phyloP scores from a whole-genome alignment of 1,140 invertebrate genomes.

The Paracyclopina nana region DNA sequence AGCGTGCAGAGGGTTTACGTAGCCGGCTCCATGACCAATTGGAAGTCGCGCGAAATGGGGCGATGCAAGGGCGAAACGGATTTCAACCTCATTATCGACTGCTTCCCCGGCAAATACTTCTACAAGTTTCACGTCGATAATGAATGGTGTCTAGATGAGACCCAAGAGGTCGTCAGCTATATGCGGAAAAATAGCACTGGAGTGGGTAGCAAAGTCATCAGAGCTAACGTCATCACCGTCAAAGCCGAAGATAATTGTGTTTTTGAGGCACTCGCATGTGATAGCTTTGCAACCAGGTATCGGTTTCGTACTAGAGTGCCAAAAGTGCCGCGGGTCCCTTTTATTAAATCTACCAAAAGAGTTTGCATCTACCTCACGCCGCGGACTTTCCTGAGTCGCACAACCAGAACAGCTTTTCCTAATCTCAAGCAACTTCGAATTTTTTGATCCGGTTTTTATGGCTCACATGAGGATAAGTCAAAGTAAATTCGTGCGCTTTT shows the following conservation, averaged over 20 bases:
- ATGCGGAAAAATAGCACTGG: not conserved
- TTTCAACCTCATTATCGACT: constrained; percentile 3
- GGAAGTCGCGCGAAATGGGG: not conserved
- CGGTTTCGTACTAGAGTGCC: no score
- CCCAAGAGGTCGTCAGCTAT: not conserved
- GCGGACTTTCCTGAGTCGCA: no score
- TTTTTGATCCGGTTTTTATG: no score
- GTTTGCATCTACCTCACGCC: no score
- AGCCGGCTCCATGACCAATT: constrained; percentile 10
- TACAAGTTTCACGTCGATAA: constrained; percentile 7
- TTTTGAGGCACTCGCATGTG: constrained; percentile 10
- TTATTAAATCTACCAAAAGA: no score
- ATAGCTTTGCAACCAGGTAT: not conserved
- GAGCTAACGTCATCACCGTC: constrained; percentile 8
- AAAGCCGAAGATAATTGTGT: not conserved
- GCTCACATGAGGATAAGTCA: no score
- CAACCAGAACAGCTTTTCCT: no score
- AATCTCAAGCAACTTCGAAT: no score
- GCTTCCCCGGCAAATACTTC: not conserved
- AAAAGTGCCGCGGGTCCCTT: no score
- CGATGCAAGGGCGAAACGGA: constrained; percentile 3
- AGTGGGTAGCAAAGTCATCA: no score
- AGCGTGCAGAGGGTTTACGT: not conserved
- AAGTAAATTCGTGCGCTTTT: no score
- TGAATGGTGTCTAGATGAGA: not conserved